Evolutionary conservation across 2,113 vertebrate species (phyloP).

Genomic region (Larimichthys crocea): DNA sequence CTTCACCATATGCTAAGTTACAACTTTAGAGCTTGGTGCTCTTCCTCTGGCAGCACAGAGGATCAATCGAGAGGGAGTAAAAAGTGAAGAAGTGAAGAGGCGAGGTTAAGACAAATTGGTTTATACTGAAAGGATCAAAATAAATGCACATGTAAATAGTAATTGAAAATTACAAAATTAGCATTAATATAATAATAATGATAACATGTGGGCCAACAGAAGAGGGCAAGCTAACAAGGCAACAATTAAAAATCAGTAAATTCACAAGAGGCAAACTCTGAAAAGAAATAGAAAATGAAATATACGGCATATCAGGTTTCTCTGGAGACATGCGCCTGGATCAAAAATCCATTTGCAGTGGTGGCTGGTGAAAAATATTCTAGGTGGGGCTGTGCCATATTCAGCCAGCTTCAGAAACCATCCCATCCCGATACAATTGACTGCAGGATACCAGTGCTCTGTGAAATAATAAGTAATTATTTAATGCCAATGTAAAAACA

Average conservation of each 20-base stretch:
- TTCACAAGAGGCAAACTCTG: background rate
- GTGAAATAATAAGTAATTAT: too few relatives aligned
- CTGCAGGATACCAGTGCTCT: too few relatives aligned
- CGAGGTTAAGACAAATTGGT: background rate
- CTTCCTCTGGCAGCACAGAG: background rate
- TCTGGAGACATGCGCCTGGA: background rate
- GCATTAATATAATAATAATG: background rate
- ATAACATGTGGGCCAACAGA: background rate
- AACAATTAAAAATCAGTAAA: background rate
- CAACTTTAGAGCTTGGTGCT: background rate
- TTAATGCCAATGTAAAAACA: too few relatives aligned
- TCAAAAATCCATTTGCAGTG: constrained; percentile 18
- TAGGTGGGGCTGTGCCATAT: too few relatives aligned
- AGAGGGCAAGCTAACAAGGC: background rate
- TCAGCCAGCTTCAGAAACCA: too few relatives aligned
- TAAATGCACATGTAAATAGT: background rate
- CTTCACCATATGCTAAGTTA: background rate
- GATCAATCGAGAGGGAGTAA: background rate
- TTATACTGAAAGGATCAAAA: background rate
- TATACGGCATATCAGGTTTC: background rate
- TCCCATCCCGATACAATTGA: too few relatives aligned
- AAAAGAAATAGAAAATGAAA: constrained; percentile 9
- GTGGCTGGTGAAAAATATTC: too few relatives aligned
- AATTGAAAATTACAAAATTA: background rate
- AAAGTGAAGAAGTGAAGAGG: background rate